phyloP scores from a whole-genome alignment of 2,113 vertebrate genomes.

The Onychorhynchus coronatus region DNA sequence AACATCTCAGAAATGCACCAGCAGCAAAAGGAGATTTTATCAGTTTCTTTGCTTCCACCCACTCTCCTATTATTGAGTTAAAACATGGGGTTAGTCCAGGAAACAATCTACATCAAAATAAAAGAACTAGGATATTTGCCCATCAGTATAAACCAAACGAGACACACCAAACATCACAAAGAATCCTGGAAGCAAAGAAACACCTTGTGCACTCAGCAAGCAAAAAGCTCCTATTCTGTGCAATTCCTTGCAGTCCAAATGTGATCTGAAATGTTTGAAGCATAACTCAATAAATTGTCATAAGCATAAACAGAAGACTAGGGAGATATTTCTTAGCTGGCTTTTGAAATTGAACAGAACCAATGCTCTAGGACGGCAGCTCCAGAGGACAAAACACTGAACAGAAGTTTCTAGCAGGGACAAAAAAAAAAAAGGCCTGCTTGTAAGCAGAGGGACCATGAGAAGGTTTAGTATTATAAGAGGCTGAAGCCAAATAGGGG shows the following conservation, averaged over 20 bases:
- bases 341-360: neutral
- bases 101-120: conserved; percentile 24
- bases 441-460: neutral
- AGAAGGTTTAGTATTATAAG: neutral
- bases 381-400: neutral
- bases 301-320: neutral
- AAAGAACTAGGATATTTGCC: conserved; percentile 35
- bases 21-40: conserved; percentile 9
- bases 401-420: neutral
- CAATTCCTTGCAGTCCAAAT: neutral
- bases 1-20: conserved; percentile 28
- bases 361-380: neutral
- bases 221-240: neutral
- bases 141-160: neutral
- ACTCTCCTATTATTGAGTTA: neutral
- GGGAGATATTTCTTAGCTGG: neutral
- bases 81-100: conserved; percentile 9
- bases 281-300: neutral
- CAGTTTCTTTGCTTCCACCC: neutral
- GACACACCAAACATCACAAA: neutral
- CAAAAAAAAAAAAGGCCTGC: neutral
- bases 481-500: neutral
- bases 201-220: neutral
- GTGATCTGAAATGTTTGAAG: neutral
- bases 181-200: neutral